Conservation (phyloP, 2,888 invertebrate genomes). For the Belgica antarctica region DNA sequence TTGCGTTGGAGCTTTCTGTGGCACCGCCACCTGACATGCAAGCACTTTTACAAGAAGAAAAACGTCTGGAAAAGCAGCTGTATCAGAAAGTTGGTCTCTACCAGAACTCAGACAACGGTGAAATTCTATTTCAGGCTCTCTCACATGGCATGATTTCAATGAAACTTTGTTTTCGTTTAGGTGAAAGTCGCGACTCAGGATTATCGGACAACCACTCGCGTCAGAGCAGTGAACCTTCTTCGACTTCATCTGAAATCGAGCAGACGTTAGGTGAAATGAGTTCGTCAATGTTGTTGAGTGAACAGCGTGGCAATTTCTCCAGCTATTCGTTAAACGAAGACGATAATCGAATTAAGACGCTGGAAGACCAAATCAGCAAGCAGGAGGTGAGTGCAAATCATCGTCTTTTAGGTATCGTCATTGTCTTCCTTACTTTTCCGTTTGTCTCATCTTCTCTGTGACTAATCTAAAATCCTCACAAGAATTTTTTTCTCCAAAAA, state of each 20-base stretch:
- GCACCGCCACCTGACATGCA: slow-evolving; percentile 78
- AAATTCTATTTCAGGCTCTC: slow-evolving; percentile 50
- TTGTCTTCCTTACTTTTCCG: too few species aligned
- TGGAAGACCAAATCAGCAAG: slow-evolving; percentile 65
- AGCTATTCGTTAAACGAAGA: slow-evolving; percentile 52
- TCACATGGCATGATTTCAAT: slow-evolving; percentile 44
- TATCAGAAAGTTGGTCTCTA: slow-evolving; percentile 71
- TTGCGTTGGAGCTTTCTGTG: slow-evolving; percentile 66
- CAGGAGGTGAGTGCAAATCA: slow-evolving; percentile 61
- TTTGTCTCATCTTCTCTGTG: not conserved
- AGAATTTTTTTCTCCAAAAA: too few species aligned
- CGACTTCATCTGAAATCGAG: slow-evolving; percentile 75
- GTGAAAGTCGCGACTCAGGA: slow-evolving; percentile 75
- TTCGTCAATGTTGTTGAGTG: slow-evolving; percentile 46
- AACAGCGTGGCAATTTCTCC: slow-evolving; percentile 46
- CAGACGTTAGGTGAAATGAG: slow-evolving; percentile 57
- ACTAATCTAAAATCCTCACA: not conserved
- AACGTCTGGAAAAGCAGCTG: slow-evolving; percentile 71
- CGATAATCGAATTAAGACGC: slow-evolving; percentile 60
- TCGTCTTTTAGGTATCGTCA: too few species aligned
- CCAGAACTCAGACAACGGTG: slow-evolving; percentile 63
- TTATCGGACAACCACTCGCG: slow-evolving; percentile 73
- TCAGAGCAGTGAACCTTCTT: slow-evolving; percentile 78
- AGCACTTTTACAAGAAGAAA: slow-evolving; percentile 75
- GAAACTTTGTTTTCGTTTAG: slow-evolving; percentile 47